These are phyloP conservation scores for Pseudomyrmex gracilis DNA, from an alignment of 1,140 invertebrate genomes.

Conservation along the genomic window DNA sequence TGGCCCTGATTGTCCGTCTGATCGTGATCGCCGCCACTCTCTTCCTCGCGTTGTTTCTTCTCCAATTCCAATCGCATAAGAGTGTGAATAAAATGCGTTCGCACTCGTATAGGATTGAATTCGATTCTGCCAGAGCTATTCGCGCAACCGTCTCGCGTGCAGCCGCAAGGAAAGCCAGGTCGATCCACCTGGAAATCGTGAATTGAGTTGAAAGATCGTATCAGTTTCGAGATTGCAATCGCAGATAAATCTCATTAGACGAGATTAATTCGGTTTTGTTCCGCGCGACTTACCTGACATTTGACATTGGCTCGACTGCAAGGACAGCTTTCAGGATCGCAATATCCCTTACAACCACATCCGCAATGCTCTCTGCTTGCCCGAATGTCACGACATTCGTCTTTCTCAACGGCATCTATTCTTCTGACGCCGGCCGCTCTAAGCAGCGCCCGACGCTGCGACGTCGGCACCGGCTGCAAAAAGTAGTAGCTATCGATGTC, in stretches of 20 bases:
- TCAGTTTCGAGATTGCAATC: not conserved
- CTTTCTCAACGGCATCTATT: conserved; percentile 97
- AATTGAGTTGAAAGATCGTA: conserved; percentile 23
- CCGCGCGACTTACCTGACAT: conserved; percentile 90
- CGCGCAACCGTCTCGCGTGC: conserved; percentile 96
- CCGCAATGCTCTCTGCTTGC: conserved; percentile 97
- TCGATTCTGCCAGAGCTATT: conserved; percentile 97
- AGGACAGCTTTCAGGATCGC: conserved; percentile 97
- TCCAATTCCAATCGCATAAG: conserved; percentile 97
- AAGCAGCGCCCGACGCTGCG: conserved; percentile 94
- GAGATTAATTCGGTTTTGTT: no score
- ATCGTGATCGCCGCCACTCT: conserved; percentile 71
- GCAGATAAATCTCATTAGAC: no score
- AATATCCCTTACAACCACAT: conserved; percentile 97
- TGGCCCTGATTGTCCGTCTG: conserved; percentile 67
- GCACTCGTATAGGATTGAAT: conserved; percentile 97
- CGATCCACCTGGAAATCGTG: conserved; percentile 91
- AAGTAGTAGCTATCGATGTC: conserved; percentile 98
- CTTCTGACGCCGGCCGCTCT: conserved; percentile 96
- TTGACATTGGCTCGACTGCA: conserved; percentile 98
- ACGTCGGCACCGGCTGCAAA: conserved; percentile 95
- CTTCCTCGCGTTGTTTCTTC: conserved; percentile 89
- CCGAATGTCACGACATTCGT: conserved; percentile 96
- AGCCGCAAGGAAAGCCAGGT: conserved; percentile 98
- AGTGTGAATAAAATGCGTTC: conserved; percentile 99